Evolutionary conservation across 1,140 invertebrate species (phyloP), one percentile per base, ranked within the genome.

Genomic region (Brachionus rubens): DNA sequence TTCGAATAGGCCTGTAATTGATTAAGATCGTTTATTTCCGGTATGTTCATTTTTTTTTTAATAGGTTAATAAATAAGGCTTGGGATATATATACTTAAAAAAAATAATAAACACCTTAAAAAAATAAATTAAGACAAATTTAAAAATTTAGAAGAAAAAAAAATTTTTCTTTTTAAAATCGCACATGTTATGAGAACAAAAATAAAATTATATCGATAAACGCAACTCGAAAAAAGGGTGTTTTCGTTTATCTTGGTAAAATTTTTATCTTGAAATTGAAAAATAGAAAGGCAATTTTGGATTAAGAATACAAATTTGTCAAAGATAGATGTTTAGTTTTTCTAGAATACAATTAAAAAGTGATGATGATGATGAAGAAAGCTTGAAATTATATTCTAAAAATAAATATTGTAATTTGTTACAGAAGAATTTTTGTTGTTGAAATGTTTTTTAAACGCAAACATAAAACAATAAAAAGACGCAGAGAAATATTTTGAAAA

Each of bases 161-260:
- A 6, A 59, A 36, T 5, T 36, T 36, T 36, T 36, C 33, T 36
- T 36, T 36, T 36, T 3, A 59, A 59, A 30, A 33, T 16, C 19
- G 54, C 54, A 59, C 54, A 59, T 59, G 54, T 59, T 36, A 54
- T 26, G 52, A 54, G 33, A 9, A 36, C 3, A 36, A 5, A 5
- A 36, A 9, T 36, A 33, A 56, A 59, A 59, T 33, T 33, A 16
- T 59, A 59, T 33, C 36, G 54, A 59, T 59, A 33, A 59, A 59
- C 12, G 36, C 33, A 59, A 59, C 54, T 33, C 54, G 54, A 19
- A 59, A 59, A 59, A 59, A 59, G 30, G 54, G 54, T 59, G 54
- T 59, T 33, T 59, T 59, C 54, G 26, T 59, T 59, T 59, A 33
- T 33, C 30, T 36, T 36, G 3, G 16, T 33, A 26, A 59, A 59